Evolutionary conservation across 2,797 vertebrate species (phyloP), one percentile per base, ranked within the genome.

Genomic region (Enteromius mattozi): DNA sequence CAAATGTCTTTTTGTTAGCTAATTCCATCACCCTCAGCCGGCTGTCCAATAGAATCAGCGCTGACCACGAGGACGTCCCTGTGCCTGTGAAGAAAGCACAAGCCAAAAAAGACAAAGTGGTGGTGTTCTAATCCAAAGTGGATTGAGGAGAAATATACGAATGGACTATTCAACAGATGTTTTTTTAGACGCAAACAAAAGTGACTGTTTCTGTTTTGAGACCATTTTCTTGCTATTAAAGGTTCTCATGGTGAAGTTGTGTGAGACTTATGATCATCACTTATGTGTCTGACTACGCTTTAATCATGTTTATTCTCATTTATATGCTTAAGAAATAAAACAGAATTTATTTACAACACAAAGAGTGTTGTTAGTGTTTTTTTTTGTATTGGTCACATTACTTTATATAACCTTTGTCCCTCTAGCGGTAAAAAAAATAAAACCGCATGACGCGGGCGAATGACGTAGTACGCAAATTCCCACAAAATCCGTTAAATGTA

Each of bases 41-140:
- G 91, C 93, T 97, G 95, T 94, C 95, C 86, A 93, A 93, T 66
- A 95, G 95, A 37, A 96, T 97, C 95, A 99, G 98, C 1, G 98
- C 97, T 0, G 98, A 99, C 93, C 93, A 97, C 10, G 96, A 99
- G 91, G 98, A 98, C 2, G 83, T 96, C 5, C 78, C 92, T 16
- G 92, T 96, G 30, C 80, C 88, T 0, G 91, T 94, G 19, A 95
- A 91, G 84, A 96, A 93, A 78, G 4, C 85, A 0, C 94, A 93
- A 90, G 82, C 91, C 54, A 97, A 95, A 90, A 85, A 75, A 86
- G 84, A 92, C 8, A 99, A 96, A 89, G 93, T 99, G 85, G 96
- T 99, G 86, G 92, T 86, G 17, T 99, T 98, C 88, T 99, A 93
- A 97, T 78, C 63, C 21, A 49, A 13, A n/a, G 35, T 14, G 66